A percentile compares a stretch with the other conserved stretches of the same genome.
phyloP scores from a whole-genome alignment of 2,113 vertebrate species.

The Ia io region DNA sequence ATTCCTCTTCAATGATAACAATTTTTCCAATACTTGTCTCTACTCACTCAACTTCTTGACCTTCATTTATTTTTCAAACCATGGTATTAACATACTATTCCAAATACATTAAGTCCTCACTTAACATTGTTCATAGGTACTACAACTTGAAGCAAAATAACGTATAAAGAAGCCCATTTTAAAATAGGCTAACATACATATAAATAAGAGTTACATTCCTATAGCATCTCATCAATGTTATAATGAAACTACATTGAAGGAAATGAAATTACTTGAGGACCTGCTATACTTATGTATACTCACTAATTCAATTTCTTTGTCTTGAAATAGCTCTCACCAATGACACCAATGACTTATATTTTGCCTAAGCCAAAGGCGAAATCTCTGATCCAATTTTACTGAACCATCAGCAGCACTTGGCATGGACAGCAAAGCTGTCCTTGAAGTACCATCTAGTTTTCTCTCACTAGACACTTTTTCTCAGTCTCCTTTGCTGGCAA shows the following conservation, averaged over 20 bases:
- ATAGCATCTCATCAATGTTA: neutral
- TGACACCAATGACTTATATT: neutral
- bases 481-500: neutral
- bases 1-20: neutral
- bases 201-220: neutral
- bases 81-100: neutral
- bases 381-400: neutral
- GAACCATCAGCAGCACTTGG: neutral
- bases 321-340: neutral
- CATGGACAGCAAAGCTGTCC: neutral
- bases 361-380: neutral
- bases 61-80: slow-evolving; percentile 16
- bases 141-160: neutral
- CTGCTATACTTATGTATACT: neutral
- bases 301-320: neutral
- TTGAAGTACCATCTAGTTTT: neutral
- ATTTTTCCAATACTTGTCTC: neutral
- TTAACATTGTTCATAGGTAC: neutral
- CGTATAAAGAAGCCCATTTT: neutral
- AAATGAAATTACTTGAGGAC: neutral
- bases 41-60: neutral
- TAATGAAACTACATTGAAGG: neutral
- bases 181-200: neutral
- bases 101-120: neutral
- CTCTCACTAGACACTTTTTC: neutral